Evolutionary conservation across 2,113 vertebrate species (phyloP).

Genomic region (Tachysurus vachellii): DNA sequence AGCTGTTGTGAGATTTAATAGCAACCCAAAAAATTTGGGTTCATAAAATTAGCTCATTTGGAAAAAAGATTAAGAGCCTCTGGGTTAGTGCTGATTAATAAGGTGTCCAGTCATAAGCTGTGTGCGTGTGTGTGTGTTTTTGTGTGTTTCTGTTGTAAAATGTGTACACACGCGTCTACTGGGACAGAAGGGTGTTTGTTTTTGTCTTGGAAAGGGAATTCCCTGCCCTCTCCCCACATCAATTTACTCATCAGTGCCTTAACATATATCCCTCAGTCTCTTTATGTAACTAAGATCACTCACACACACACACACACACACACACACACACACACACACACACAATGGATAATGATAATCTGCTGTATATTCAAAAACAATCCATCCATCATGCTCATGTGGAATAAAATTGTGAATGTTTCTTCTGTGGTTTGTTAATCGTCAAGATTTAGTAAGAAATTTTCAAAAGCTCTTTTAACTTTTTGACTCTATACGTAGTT

Average conservation of each 20-base stretch:
- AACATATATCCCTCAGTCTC: not conserved
- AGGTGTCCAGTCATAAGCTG: not conserved
- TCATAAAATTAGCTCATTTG: not conserved
- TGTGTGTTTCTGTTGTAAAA: constrained; percentile 31
- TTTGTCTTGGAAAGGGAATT: constrained; percentile 70
- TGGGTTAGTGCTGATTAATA: not conserved
- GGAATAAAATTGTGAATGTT: constrained; percentile 17
- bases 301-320: not conserved
- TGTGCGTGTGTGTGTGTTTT: constrained; percentile 30
- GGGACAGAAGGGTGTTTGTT: constrained; percentile 59
- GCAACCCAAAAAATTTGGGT: not conserved
- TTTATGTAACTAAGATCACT: not conserved
- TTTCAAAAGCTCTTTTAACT: not conserved
- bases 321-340: constrained; percentile 19
- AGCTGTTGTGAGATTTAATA: not conserved
- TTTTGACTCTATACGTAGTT: not conserved
- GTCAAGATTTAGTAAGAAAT: not conserved
- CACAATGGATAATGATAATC: not conserved
- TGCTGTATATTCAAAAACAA: constrained; percentile 12
- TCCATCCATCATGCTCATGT: not conserved
- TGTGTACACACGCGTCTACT: constrained; percentile 48
- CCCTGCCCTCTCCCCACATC: constrained; percentile 55
- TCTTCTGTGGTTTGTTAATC: constrained; percentile 11
- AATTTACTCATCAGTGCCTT: not conserved
- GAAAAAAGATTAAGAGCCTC: not conserved